phyloP scores from a whole-genome alignment of 2,113 vertebrate genomes.

The Ciconia boyciana region DNA sequence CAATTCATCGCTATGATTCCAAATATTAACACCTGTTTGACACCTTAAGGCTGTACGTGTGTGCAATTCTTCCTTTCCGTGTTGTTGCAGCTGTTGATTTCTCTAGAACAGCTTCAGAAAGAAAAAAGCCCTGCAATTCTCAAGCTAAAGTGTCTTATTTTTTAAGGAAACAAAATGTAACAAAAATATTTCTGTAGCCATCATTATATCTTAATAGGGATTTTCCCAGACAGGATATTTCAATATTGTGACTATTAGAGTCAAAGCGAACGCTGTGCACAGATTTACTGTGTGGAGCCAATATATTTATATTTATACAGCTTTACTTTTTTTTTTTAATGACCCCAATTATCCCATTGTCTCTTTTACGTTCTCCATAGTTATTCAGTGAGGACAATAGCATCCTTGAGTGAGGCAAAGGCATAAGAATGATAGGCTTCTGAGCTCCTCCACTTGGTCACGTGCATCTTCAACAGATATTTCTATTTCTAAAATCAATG shows the following conservation, averaged over 20 bases:
- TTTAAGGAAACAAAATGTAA: background rate
- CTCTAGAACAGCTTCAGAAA: background rate
- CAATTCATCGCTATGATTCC: slow-evolving; percentile 52
- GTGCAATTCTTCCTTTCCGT: background rate
- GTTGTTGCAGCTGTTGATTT: slow-evolving; percentile 2
- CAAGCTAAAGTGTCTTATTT: background rate
- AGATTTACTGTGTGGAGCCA: background rate
- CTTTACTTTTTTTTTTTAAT: background rate
- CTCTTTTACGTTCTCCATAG: background rate
- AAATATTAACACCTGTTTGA: slow-evolving; percentile 70
- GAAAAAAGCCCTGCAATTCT: background rate
- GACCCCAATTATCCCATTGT: slow-evolving; percentile 31
- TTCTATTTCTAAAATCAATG: slow-evolving; percentile 52
- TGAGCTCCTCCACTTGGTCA: slow-evolving; percentile 15
- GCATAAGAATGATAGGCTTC: slow-evolving; percentile 5
- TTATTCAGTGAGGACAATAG: slow-evolving; percentile 60
- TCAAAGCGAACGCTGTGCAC: background rate
- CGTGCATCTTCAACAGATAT: slow-evolving; percentile 5
- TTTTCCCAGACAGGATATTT: background rate
- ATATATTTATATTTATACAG: slow-evolving; percentile 1
- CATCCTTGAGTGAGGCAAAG: slow-evolving; percentile 11
- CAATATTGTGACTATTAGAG: background rate
- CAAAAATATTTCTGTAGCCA: background rate
- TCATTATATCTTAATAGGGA: background rate
- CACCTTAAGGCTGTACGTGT: background rate